Percentiles rank a stretch among this genome's conserved stretches.
These are phyloP conservation scores for Autographa gamma DNA, from an alignment of 2,888 invertebrate genomes.

Conservation along the genomic window DNA sequence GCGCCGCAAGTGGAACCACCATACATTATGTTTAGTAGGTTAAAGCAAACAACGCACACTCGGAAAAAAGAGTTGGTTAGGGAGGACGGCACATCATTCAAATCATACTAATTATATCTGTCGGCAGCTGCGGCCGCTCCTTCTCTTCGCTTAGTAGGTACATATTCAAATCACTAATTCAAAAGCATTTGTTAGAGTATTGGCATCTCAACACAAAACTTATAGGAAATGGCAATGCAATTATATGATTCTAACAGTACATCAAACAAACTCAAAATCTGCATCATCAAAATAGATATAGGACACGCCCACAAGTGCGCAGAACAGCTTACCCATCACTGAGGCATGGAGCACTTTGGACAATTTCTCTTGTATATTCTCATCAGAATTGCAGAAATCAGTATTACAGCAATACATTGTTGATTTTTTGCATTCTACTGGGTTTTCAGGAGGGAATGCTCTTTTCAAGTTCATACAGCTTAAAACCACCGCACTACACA, in stretches of 20 bases:
- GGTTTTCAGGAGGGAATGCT: conserved; percentile 88
- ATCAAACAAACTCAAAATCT: conserved; percentile 85
- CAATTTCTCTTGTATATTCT: conserved; percentile 75
- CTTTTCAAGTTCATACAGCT: conserved; percentile 86
- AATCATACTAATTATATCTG: conserved; percentile 75
- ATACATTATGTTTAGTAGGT: conserved; percentile 89
- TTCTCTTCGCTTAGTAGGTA: conserved; percentile 82
- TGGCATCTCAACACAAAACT: conserved; percentile 88
- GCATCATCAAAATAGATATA: conserved; percentile 76
- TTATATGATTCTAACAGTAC: conserved; percentile 83
- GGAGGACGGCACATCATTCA: conserved; percentile 84
- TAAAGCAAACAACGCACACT: conserved; percentile 89
- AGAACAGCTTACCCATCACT: conserved; percentile 80
- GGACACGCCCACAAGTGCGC: conserved; percentile 79
- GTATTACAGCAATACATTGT: conserved; percentile 83
- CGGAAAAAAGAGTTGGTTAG: conserved; percentile 84
- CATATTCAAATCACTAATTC: conserved; percentile 85
- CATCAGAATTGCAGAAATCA: conserved; percentile 84
- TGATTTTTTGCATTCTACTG: conserved; percentile 79
- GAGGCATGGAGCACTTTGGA: conserved; percentile 74
- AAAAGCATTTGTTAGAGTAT: conserved; percentile 86
- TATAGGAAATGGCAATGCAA: conserved; percentile 82
- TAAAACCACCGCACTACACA: conserved; percentile 85
- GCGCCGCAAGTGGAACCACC: conserved; percentile 88
- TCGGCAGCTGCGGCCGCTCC: conserved; percentile 64